Percentiles rank a stretch among this genome's conserved stretches.
Conservation (phyloP, 2,888 invertebrate species). For the Eurois occulta region DNA sequence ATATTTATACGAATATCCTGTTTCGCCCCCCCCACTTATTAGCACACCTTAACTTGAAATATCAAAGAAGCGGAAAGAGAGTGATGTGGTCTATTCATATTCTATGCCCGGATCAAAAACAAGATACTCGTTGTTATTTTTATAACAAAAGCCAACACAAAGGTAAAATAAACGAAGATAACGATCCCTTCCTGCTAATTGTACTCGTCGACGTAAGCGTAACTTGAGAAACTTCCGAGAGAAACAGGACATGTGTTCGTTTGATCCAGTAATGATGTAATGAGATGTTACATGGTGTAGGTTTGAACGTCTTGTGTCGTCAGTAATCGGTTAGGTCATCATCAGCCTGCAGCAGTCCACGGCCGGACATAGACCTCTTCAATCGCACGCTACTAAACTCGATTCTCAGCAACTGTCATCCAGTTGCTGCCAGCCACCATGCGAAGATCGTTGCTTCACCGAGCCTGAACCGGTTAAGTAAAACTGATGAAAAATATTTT, state of each 20-base stretch:
- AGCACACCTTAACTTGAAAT: neutral
- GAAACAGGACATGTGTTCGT: neutral
- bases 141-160: neutral
- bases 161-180: neutral
- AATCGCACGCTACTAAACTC: too few species aligned
- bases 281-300: neutral
- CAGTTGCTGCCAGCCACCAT: too few species aligned
- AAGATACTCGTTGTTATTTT: slow-evolving; percentile 2
- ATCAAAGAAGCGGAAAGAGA: neutral
- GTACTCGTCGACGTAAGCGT: neutral
- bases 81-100: neutral
- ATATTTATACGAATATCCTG: neutral
- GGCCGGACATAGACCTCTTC: too few species aligned
- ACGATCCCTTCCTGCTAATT: neutral
- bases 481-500: neutral
- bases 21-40: neutral
- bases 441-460: too few species aligned
- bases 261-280: neutral
- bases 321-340: neutral
- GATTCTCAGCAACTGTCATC: too few species aligned
- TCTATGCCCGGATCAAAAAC: neutral
- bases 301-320: neutral
- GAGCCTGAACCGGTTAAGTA: neutral
- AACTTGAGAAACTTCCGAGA: neutral
- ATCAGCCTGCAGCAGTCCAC: too few species aligned